Evolutionary conservation across 2,888 invertebrate genomes (phyloP).

Genomic region (Mythimna pallens): DNA sequence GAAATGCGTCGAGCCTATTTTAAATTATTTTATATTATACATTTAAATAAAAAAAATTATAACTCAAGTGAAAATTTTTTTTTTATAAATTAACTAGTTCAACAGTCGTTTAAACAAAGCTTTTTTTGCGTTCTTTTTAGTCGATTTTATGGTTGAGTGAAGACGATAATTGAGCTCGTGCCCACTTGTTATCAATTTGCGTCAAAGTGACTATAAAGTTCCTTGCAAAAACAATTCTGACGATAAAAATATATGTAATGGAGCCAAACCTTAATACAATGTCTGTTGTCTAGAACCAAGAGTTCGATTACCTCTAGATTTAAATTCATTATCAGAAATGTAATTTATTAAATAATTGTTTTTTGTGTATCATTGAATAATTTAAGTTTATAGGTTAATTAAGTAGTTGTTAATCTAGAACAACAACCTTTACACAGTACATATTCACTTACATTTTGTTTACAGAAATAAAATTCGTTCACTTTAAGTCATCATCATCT

Average conservation of each 20-base stretch:
- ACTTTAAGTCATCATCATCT: too few species aligned
- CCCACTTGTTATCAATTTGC: slow-evolving; percentile 52
- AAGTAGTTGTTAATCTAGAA: neutral
- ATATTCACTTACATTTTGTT: neutral
- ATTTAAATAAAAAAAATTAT: neutral
- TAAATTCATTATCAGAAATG: slow-evolving; percentile 7
- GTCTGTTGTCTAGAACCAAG: neutral
- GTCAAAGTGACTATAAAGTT: slow-evolving; percentile 29
- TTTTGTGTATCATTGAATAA: slow-evolving; percentile 1
- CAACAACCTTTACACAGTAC: slow-evolving; percentile 4
- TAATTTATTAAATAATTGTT: neutral
- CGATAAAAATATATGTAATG: slow-evolving; percentile 29
- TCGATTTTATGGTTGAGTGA: slow-evolving; percentile 39
- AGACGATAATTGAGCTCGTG: slow-evolving; percentile 45
- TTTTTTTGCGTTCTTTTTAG: slow-evolving; percentile 32
- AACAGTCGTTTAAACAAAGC: slow-evolving; percentile 5
- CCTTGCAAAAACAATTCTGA: slow-evolving; percentile 24
- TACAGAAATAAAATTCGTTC: neutral
- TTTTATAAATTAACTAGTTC: slow-evolving; percentile 24
- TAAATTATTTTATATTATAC: too few species aligned
- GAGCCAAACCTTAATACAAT: neutral
- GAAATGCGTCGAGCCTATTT: slow-evolving; percentile 16
- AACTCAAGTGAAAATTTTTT: slow-evolving; percentile 7
- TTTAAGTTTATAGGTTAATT: neutral
- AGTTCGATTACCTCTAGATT: slow-evolving; percentile 1